Evolutionary conservation across 2,797 vertebrate species (phyloP), one percentile per base, ranked within the genome.

Genomic region (Petrocephalus sullivani): DNA sequence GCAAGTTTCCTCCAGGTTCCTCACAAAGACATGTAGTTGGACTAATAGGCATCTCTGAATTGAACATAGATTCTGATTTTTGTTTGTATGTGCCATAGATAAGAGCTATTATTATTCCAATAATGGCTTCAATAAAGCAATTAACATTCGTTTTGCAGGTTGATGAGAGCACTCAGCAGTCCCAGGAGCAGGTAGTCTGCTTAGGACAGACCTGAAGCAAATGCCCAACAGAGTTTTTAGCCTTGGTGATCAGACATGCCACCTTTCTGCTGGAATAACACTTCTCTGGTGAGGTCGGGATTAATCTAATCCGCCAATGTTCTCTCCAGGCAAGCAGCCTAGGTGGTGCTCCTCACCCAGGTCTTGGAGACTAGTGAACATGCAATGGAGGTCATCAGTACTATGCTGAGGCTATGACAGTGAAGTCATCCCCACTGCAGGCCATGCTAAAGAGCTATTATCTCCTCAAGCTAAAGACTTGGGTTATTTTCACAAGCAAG

Each of bases 121-220:
- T 83, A 83, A 53, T 83, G 78, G 4, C 49, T 83, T 83, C 41
- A 83, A 83, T 83, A 83, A 83, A 83, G 46, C 78, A 83, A 53
- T 23, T 53, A 53, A 53, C 14, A 21, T n/a, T 53, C 37, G 21
- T 46, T 4, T 53, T 53, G 46, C 51, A 51, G 19, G n/a, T 21
- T 83, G 49, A 83, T n/a, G 9, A 21, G 41, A 83, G 6, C 78
- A 51, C 46, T 51, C 6, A 16, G 2, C 78, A 82, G 8, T 9
- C 16, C 16, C 41, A 82, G 41, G 51, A 19, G 49, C 2, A 0
- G 3, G 3, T 19, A 82, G 78, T 51, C 41, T n/a, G 49, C 3
- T 82, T 37, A 14, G 54, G 16, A 58, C 14, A 58, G 12, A 23
- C 28, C 14, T 14, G 12, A 57, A 58, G 41, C 84, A 57, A 53